Base-by-base conservation (phyloP, 2,888 invertebrate species). In the Drosophila aldrichi region DNA sequence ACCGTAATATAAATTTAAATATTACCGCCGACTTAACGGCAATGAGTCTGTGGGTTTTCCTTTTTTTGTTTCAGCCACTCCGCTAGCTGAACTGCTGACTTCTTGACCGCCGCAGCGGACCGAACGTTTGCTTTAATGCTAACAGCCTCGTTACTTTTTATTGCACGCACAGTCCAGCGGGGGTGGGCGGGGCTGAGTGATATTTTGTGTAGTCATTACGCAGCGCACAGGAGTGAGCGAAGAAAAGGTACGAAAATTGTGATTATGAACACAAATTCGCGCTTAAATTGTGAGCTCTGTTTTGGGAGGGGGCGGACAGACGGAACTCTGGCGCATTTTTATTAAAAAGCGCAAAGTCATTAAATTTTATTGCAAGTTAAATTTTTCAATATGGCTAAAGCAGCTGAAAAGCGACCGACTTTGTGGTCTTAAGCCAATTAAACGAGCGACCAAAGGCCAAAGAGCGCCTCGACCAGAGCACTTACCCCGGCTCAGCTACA, bases 141-240 rank as follows among this genome's bases (percentile, higher is more conserved):
- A 88, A 86, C 90, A 79, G 88, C 82, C 86, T 87, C 90, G 90
- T 87, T 89, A 85, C 86, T 74, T 87, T 87, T 87, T 87, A 87
- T 89, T 85, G 88, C 85, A 89, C 84, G 89, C 89, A 89, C 89
- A 69, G 62, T 54, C 60, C 60, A 18, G 34, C 49, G n/a, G n/a
- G n/a, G n/a, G n/a, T 52, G 54, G 43, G 46, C 16, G 49, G 48
- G 41, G 34, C 10, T 3, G 25, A 29, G 44, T 38, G 40, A 54
- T 71, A 81, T 89, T 84, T 62, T 70, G 84, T 81, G 55, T 54
- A 84, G 84, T 89, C 84, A 89, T 85, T 85, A 87, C 84, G 55
- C 54, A 3, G 32, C 76, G 48, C 40, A 12, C 18, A 18, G 46
- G 40, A 34, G 29, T 40, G 40, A 54, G 48, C 48, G n/a, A 55